These are phyloP conservation scores for Ypsolopha scabrella DNA, from an alignment of 2,888 invertebrate genomes.

Conservation along the genomic window DNA sequence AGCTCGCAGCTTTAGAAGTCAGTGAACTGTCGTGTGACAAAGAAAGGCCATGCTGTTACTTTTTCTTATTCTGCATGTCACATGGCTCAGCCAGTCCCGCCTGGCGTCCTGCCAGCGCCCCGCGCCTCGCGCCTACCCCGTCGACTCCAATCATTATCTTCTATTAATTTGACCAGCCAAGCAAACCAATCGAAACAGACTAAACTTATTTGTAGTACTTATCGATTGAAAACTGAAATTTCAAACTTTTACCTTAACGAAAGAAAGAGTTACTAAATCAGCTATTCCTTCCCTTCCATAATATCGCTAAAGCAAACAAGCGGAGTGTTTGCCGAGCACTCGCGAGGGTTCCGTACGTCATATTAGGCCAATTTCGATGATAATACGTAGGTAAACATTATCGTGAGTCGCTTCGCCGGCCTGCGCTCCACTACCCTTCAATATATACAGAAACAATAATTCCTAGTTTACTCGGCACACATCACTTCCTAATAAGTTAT, in stretches of 20 bases:
- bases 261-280: neutral
- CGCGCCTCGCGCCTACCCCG: neutral
- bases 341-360: conserved; percentile 11
- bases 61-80: too few species aligned
- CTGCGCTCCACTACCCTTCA: conserved; percentile 7
- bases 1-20: too few species aligned
- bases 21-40: too few species aligned
- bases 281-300: neutral
- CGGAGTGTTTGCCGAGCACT: conserved; percentile 2
- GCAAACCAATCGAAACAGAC: neutral
- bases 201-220: neutral
- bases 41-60: too few species aligned
- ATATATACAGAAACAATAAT: conserved; percentile 23
- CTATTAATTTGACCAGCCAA: conserved; percentile 33
- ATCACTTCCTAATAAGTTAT: neutral
- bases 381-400: conserved; percentile 23
- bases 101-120: conserved; percentile 30
- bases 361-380: conserved; percentile 25
- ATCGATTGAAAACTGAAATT: neutral
- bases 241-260: neutral
- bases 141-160: conserved; percentile 38
- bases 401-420: conserved; percentile 6
- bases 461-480: neutral
- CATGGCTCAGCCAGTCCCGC: conserved; percentile 1
- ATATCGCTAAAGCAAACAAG: neutral